Evolutionary conservation across 1,140 invertebrate species (phyloP).

Genomic region (Calosoma granatense): DNA sequence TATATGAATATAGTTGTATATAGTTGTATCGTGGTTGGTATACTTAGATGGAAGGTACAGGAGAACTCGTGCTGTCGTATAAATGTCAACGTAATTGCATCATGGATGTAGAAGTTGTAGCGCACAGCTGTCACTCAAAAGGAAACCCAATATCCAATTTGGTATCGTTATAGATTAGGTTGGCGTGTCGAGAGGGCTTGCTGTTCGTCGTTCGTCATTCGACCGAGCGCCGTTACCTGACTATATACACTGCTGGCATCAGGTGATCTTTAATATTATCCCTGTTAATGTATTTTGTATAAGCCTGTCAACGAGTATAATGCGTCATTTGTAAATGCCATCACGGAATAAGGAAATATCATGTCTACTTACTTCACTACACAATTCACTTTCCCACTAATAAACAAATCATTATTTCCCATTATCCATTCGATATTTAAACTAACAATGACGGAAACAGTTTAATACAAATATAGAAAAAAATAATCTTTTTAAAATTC

Average conservation of each 20-base stretch:
- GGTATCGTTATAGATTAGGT: slow-evolving; percentile 3
- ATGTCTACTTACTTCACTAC: no score
- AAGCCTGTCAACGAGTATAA: slow-evolving; percentile 5
- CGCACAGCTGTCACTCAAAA: slow-evolving; percentile 7
- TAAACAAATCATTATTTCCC: no score
- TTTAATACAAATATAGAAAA: no score
- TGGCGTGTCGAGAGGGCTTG: not conserved
- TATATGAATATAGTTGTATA: no score
- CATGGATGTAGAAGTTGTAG: not conserved
- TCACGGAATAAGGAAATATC: not conserved
- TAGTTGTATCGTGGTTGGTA: no score
- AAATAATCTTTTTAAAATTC: no score
- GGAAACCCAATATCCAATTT: slow-evolving; percentile 5
- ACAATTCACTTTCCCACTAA: no score
- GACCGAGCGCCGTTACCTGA: not conserved
- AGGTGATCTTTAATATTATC: slow-evolving; percentile 9
- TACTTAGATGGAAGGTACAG: no score
- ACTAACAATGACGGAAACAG: no score
- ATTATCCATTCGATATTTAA: no score
- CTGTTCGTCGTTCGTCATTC: no score
- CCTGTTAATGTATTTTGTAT: slow-evolving; percentile 1
- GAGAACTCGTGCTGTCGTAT: slow-evolving; percentile 1
- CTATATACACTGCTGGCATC: not conserved
- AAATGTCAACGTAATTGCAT: slow-evolving; percentile 4
- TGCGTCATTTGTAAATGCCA: slow-evolving; percentile 8